phyloP scores from a whole-genome alignment of 2,113 vertebrate genomes.

The Cyprinodon variegatus region DNA sequence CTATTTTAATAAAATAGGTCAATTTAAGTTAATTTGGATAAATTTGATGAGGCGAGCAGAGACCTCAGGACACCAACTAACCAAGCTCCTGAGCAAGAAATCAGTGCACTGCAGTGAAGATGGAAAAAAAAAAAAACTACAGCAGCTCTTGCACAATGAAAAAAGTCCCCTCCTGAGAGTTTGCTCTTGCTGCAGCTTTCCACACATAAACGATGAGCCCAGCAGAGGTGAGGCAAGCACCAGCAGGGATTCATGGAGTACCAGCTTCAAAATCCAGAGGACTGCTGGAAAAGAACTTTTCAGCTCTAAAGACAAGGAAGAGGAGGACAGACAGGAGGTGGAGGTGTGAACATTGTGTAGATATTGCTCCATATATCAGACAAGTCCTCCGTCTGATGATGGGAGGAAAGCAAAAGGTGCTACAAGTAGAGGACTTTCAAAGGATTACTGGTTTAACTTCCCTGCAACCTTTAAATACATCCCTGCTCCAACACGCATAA shows the following conservation, averaged over 20 bases:
- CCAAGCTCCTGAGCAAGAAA: conserved; percentile 16
- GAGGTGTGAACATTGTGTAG: neutral
- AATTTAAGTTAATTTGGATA: conserved; percentile 17
- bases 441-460: neutral
- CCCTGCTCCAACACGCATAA: no score
- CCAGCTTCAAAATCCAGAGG: neutral
- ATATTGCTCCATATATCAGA: neutral
- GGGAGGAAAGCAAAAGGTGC: neutral
- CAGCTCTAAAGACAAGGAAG: neutral
- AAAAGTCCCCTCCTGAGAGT: neutral
- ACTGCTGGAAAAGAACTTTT: neutral
- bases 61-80: neutral
- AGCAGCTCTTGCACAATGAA: conserved; percentile 4
- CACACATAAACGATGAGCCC: neutral
- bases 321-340: neutral
- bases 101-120: neutral
- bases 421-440: neutral
- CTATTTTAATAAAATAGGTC: neutral
- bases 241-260: neutral
- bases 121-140: neutral
- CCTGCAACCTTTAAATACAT: no score
- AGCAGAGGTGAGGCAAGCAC: neutral
- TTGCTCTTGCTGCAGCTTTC: neutral
- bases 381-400: neutral
- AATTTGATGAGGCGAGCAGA: conserved; percentile 14